Conservation (phyloP, 2,888 invertebrate species). For the Tetragonula carbonaria region DNA sequence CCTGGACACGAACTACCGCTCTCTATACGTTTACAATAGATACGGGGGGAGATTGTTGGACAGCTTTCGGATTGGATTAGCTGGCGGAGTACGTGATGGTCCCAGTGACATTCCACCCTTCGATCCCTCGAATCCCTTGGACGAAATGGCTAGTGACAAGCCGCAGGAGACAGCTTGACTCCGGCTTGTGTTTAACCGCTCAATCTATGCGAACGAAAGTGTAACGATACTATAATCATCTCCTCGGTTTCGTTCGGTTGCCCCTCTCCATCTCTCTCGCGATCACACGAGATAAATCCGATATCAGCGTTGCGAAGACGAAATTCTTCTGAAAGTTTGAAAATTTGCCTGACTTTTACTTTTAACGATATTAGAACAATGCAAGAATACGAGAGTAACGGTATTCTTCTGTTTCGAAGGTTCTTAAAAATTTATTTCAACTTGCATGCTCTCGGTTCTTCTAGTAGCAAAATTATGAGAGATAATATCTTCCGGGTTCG, state of each 20-base stretch:
- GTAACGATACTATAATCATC: conserved; percentile 33
- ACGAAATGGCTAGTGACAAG: conserved; percentile 58
- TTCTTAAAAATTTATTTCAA: too few relatives aligned
- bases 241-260: neutral
- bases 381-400: too few relatives aligned
- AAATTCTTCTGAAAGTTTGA: too few relatives aligned
- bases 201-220: conserved; percentile 57
- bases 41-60: conserved; percentile 66
- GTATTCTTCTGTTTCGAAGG: too few relatives aligned
- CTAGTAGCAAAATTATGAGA: too few relatives aligned
- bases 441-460: too few relatives aligned
- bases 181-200: conserved; percentile 44
- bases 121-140: conserved; percentile 52
- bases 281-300: too few relatives aligned
- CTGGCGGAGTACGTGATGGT: conserved; percentile 50
- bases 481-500: too few relatives aligned
- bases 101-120: conserved; percentile 54
- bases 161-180: conserved; percentile 51
- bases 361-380: too few relatives aligned
- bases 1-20: conserved; percentile 48
- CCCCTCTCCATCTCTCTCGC: neutral
- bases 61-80: conserved; percentile 75
- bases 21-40: conserved; percentile 72
- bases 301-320: too few relatives aligned
- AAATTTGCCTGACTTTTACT: too few relatives aligned